Conservation (phyloP, 2,797 vertebrate species). For the Tolypeutes matacus region DNA sequence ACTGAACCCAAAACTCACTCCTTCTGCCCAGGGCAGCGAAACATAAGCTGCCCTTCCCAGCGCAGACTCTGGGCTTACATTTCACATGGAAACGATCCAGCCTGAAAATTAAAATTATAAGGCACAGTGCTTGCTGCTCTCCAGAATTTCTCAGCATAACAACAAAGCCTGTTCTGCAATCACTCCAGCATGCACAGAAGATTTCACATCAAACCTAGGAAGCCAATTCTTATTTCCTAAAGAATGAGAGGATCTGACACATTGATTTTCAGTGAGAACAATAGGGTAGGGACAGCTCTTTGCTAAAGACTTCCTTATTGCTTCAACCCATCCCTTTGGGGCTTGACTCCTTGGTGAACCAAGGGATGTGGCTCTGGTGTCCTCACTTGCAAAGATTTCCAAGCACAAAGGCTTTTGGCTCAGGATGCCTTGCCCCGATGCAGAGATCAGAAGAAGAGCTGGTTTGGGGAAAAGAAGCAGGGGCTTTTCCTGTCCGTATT, state of each 20-base stretch:
- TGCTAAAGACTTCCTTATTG: neutral
- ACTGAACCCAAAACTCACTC: neutral
- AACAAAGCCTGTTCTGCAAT: rapidly evolving
- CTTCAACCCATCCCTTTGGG: neutral
- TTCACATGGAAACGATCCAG: neutral
- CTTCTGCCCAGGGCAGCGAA: neutral
- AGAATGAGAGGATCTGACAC: neutral
- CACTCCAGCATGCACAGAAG: neutral
- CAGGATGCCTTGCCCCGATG: neutral
- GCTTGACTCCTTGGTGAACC: neutral
- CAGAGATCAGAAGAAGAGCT: constrained; percentile 27
- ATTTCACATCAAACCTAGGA: neutral
- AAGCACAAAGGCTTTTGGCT: constrained; percentile 3
- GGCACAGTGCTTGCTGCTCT: neutral
- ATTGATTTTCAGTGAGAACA: neutral
- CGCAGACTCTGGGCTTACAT: neutral
- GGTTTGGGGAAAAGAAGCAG: neutral
- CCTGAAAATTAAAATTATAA: neutral
- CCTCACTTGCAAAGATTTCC: constrained; percentile 29
- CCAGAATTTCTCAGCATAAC: neutral
- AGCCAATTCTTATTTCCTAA: neutral
- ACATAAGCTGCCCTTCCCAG: neutral
- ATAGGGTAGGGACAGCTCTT: neutral
- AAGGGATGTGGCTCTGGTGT: neutral
- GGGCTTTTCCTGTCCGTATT: neutral